These are phyloP conservation scores for Fistularia tabacaria DNA, from an alignment of 2,797 vertebrate genomes.

Conservation along the genomic window DNA sequence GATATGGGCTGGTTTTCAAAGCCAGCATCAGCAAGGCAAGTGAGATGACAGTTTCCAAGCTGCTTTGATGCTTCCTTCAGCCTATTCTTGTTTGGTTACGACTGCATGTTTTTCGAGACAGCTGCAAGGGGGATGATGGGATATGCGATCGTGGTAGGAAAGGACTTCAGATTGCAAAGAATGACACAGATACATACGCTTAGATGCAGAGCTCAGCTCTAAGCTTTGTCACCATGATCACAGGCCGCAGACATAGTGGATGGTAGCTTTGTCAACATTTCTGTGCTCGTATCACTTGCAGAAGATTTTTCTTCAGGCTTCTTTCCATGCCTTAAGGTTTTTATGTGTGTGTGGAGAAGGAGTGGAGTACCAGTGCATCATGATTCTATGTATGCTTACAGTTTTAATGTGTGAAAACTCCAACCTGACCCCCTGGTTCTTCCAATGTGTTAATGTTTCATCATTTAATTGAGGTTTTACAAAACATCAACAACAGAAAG, in stretches of 20 bases:
- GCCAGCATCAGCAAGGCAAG: constrained; percentile 35
- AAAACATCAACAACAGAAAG: constrained; percentile 22
- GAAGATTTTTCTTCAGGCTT: too few species aligned
- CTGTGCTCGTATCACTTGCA: too few species aligned
- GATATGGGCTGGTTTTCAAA: constrained; percentile 47
- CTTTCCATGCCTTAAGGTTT: too few species aligned
- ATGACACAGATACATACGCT: constrained; percentile 56
- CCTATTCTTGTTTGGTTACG: constrained; percentile 17
- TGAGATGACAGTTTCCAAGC: constrained; percentile 39
- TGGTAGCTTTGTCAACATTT: constrained; percentile 11
- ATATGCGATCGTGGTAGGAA: constrained; percentile 28
- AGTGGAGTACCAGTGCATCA: too few species aligned
- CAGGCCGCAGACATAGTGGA: constrained; percentile 6
- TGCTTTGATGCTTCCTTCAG: constrained; percentile 46
- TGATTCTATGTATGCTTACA: background rate
- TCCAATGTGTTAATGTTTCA: constrained; percentile 43
- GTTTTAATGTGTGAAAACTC: constrained; percentile 3
- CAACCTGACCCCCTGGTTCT: background rate
- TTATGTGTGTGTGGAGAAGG: too few species aligned
- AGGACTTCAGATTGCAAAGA: constrained; percentile 28
- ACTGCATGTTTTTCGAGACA: too few species aligned
- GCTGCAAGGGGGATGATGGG: constrained; percentile 20
- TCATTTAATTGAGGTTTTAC: constrained; percentile 51
- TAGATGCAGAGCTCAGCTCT: constrained; percentile 26
- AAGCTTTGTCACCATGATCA: constrained; percentile 15